Evolutionary conservation across 2,797 vertebrate genomes (phyloP), one percentile per base, ranked within the genome.

Genomic region (Mergus octosetaceus): DNA sequence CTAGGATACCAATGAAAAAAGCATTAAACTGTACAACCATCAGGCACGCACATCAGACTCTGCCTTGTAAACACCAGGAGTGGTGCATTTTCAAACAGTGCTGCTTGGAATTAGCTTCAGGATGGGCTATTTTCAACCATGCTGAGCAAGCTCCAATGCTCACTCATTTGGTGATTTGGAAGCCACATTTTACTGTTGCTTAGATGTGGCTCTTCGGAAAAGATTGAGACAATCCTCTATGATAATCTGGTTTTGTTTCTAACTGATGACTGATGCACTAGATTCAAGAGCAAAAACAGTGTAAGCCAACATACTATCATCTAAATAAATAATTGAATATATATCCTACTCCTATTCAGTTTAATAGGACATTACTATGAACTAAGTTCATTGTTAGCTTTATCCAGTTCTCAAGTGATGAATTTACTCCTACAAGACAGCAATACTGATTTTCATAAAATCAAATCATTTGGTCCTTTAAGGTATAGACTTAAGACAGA

Each of bases 211-310:
- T 62, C 39, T 27, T 25, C 11, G 9, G 13, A 78, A 87, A 2
- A 77, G 41, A 62, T 34, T 79, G 51, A 87, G 30, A 90, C 38
- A 66, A 69, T 38, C 11, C 41, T 25, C 56, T 77, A 70, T 60
- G 60, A 94, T 64, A 91, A 64, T 41, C 19, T 85, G 36, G 84
- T 87, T 84, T 62, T 27, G 17, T 74, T 94, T 74, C 88, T 94
- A 94, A 84, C 41, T 86, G 30, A 87, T 68, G 17, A 57, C 13
- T 39, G 43, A 68, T 79, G 41, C 49, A 69, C 43, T 54, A 69
- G 34, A 78, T 75, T 61, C 51, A 81, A 83, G 41, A 87, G 15
- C 20, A 68, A 83, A 89, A 85, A 17, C 2, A 4, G 20, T 10
- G 10, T 61, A 82, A 77, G 32, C 22, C 47, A 87, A 68, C 12